These are phyloP conservation scores for Cromileptes altivelis DNA, from an alignment of 2,113 vertebrate genomes.

Conservation along the genomic window DNA sequence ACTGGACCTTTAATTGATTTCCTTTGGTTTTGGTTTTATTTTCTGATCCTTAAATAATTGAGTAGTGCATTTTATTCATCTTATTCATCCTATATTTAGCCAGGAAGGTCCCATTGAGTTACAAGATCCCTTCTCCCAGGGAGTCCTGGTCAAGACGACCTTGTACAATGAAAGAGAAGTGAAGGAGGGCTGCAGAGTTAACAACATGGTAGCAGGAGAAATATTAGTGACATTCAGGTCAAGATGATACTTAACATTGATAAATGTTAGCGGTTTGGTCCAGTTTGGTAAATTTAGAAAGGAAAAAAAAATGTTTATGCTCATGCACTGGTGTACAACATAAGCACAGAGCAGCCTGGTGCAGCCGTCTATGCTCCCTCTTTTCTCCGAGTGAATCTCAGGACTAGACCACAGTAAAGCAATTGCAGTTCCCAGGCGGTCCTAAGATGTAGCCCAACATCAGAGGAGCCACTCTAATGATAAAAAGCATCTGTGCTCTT, in stretches of 20 bases:
- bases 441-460: conserved; percentile 29
- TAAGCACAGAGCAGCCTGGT: conserved; percentile 9
- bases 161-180: not conserved
- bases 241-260: not conserved
- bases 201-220: not conserved
- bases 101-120: too few species aligned
- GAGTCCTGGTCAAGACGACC: too few species aligned
- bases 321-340: too few species aligned
- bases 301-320: not conserved
- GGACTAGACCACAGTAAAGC: conserved; percentile 5
- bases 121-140: too few species aligned
- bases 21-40: not conserved
- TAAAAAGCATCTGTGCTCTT: conserved; percentile 37
- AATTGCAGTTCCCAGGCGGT: conserved; percentile 7
- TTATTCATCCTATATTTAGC: too few species aligned
- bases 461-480: conserved; percentile 21
- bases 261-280: not conserved
- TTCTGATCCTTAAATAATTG: not conserved
- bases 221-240: not conserved
- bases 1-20: not conserved
- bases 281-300: not conserved
- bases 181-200: not conserved
- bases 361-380: not conserved
- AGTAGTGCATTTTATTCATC: not conserved
- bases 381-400: conserved; percentile 35